Base-by-base conservation (phyloP, 1,140 invertebrate species). In the Cataglyphis hispanica region DNA sequence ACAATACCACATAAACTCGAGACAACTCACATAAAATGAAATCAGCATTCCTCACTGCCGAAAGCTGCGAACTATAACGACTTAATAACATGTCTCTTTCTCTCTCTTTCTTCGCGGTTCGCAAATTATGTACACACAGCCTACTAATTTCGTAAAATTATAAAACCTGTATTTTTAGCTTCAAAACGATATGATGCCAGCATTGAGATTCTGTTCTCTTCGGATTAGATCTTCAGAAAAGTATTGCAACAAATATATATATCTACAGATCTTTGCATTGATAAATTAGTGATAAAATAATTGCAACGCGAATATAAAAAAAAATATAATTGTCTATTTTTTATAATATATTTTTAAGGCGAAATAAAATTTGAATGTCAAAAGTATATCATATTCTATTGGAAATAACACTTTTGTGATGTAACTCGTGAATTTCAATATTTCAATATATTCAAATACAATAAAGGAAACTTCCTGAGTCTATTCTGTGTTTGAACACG, bases 21-120 rank as follows among this genome's bases (percentile, higher is more conserved):
- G 63, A 80, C 46, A 67, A 40, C 63, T 37, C 8, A 31, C 31
- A 53, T 67, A 19, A 64, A 80, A 31, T 16, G 40, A 56, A 64
- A 80, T 80, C 64, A 31, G 50, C 50, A 80, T 69, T 80, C n/a
- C 43, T 63, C 58, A 22, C 34, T 37, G 37, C 4, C 46, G 63
- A 56, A 69, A 40, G 77, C 77, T 80, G 64, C 64, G 64, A 56
- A 34, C 43, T 67, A 63, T 58, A 80, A 80, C 76, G 46, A 67
- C 64, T 69, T 69, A 37, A 69, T 80, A 67, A 40, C 16, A 16
- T 56, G 34, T 80, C 43, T 31, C 31, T 31, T 31, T 31, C 31
- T 31, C 31, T 31, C 31, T 31, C 31, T 31, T 3, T 31, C 31
- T 46, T 37, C 43, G 75, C 13, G 40, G 4, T 53, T 25, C 43